Evolutionary conservation across 2,888 invertebrate genomes (phyloP), one percentile per base, ranked within the genome.

Genomic region (Conops quadrifasciatus): DNA sequence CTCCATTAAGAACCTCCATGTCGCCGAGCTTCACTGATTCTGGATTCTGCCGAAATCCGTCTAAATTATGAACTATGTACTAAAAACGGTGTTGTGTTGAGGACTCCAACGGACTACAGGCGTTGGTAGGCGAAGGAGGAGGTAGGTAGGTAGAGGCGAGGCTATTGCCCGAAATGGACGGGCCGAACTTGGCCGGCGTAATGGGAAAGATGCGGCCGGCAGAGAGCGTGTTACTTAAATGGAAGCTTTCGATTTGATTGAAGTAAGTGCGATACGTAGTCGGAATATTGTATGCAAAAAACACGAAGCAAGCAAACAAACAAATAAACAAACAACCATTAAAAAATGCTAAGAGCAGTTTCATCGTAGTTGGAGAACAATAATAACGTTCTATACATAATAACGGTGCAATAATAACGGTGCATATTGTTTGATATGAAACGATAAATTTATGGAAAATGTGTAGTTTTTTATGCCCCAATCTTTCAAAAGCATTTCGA

Each of bases 181-280:
- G n/a, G n/a, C n/a, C n/a, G n/a, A n/a, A n/a, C n/a, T n/a, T n/a
- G n/a, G n/a, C n/a, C n/a, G n/a, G n/a, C n/a, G n/a, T n/a, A n/a
- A n/a, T n/a, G n/a, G n/a, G n/a, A n/a, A n/a, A n/a, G n/a, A n/a
- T n/a, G n/a, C n/a, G n/a, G n/a, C n/a, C n/a, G n/a, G n/a, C n/a
- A n/a, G n/a, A n/a, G n/a, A n/a, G n/a, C n/a, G n/a, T n/a, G n/a
- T n/a, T n/a, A 36, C 9, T 60, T 51, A 51, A 68, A 60, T 68
- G 68, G 24, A 58, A 68, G 68, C 68, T 68, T 68, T 68, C 43
- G 68, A 62, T 26, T 49, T 68, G 51, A 68, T 62, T 68, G 68
- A 68, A 68, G 62, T 68, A 60, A 49, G 36, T 62, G 62, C 68
- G 68, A 68, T 51, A 51, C 26, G 60, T 59, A 19, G 56, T 13